Base-by-base conservation (phyloP, 2,888 invertebrate species). In the Lithophane socia region DNA sequence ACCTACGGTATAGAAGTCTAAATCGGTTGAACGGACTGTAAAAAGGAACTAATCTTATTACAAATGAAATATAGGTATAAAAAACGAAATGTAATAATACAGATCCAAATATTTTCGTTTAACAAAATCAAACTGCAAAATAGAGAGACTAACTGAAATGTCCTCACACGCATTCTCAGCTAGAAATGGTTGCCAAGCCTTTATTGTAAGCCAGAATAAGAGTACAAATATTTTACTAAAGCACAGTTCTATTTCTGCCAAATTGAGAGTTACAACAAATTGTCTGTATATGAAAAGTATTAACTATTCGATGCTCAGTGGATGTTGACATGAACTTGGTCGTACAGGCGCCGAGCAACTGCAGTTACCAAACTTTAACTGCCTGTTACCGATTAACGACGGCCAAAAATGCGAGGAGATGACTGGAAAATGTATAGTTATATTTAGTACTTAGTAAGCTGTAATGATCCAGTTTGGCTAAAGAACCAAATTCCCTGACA, bases 281-380 rank as follows among this genome's bases (percentile, higher is more conserved):
- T 42, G 56, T 67, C 13, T 63, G 37, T 70, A 64, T 49, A 70
- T 64, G 52, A 76, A 83, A 78, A 82, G 68, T 80, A 79, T 86
- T 74, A 77, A 81, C 82, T 79, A 81, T 83, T 83, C 80, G 77
- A 76, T 80, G 77, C 72, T 75, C 73, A 56, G 54, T 83, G 54
- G 61, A 68, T 65, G 79, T 72, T 73, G 75, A 77, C 67, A 66
- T 75, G 63, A 80, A 88, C 70, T 88, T 77, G 58, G 61, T 80
- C 74, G 56, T 54, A 49, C 42, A 3, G 70, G 68, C 37, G 12
- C 13, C n/a, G 49, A 60, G 47, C 63, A 24, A 18, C 61, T 78
- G 72, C 79, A 75, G 63, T 84, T 77, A 66, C 65, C 29, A 1
- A 80, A 76, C 47, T 70, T 82, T 66, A 66, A 82, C 69, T 69